Evolutionary conservation across 2,888 invertebrate species (phyloP), one percentile per base, ranked within the genome.

Genomic region (Drosophila basisetae): DNA sequence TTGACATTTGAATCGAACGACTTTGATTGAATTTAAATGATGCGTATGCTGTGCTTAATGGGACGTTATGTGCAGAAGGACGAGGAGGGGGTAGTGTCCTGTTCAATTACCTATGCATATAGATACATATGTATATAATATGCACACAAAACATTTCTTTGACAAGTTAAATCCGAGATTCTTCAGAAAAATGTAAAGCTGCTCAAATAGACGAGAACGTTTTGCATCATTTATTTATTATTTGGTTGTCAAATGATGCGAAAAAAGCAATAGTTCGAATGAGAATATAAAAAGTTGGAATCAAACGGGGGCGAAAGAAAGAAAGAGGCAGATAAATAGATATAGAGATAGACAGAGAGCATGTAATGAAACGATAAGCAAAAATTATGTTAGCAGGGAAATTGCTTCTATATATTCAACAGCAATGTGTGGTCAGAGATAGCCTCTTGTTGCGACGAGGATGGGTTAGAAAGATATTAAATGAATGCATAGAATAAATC

Each of bases 11-110:
- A 67, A 60, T 67, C 64, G 70, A 78, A 63, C 62, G 73, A 64
- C 81, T 81, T 76, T 84, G 84, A 87, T 76, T 79, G 79, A 79
- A 67, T 76, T 84, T 55, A 84, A 87, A 82, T 84, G 80, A 70
- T 72, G 73, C 83, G 70, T 68, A 39, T 39, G 64, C 43, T 61
- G 54, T 58, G 73, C 43, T 50, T 73, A 84, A 86, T 86, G 87
- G 71, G n/a, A 50, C 78, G 50, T 68, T 56, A 31, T 53, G 25
- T 60, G 37, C 47, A 39, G 25, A n/a, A 0, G 1, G 11, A 4
- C 31, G 30, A 3, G 18, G 4, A 1, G 18, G 0, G 18, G 31
- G 4, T n/a, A 0, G 3, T 16, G 53, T 28, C 52, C 47, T 61
- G 63, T 58, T 76, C 53, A 73, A 76, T 65, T 76, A 50, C 31